A percentile compares a stretch with the other conserved stretches of the same genome.
These are phyloP conservation scores for Notarius quadriscutis DNA, from an alignment of 2,113 vertebrate species.

Conservation along the genomic window DNA sequence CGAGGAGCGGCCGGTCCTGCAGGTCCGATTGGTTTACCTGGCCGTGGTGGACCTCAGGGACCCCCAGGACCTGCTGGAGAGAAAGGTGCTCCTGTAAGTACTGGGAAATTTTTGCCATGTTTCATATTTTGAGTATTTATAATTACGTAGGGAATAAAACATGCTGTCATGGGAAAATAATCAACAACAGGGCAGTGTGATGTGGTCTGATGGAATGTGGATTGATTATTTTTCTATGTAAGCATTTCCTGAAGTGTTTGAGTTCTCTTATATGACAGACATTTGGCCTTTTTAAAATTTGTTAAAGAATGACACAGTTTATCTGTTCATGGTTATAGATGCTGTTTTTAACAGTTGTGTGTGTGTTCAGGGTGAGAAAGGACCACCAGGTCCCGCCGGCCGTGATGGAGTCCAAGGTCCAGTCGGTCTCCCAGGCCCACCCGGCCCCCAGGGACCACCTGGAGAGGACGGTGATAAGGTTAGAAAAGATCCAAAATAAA, in stretches of 20 bases:
- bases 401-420: slow-evolving; percentile 95
- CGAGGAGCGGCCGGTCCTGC: slow-evolving; percentile 88
- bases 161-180: not conserved
- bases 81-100: slow-evolving; percentile 93
- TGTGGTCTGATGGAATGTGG: not conserved
- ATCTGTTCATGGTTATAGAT: not conserved
- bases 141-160: not conserved
- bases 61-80: slow-evolving; percentile 93
- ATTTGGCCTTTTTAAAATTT: not conserved
- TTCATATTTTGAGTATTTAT: not conserved
- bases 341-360: slow-evolving; percentile 31
- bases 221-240: not conserved
- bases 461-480: slow-evolving; percentile 99
- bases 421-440: slow-evolving; percentile 92
- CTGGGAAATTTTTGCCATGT: not conserved
- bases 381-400: slow-evolving; percentile 91
- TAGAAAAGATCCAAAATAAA: not conserved
- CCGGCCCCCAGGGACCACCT: slow-evolving; percentile 92
- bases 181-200: not conserved
- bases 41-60: slow-evolving; percentile 90
- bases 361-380: slow-evolving; percentile 91
- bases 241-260: not conserved
- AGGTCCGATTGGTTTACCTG: slow-evolving; percentile 90
- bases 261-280: not conserved
- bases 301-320: not conserved